phyloP scores from a whole-genome alignment of 2,888 invertebrate species.

The Pherbina coryleti region DNA sequence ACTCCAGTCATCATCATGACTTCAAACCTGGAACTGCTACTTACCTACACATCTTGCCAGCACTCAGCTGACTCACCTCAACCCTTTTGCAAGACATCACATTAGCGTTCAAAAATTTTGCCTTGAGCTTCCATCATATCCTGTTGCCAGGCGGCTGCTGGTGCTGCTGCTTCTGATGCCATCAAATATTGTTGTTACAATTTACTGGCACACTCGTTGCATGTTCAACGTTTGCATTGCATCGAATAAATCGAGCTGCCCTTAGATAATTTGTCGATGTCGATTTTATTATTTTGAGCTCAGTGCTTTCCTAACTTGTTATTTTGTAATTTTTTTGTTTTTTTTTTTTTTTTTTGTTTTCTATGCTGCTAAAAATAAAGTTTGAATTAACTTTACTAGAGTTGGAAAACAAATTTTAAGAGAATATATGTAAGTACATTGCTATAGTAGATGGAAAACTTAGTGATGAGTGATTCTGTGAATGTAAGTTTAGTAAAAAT shows the following conservation, averaged over 20 bases:
- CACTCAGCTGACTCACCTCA: no score
- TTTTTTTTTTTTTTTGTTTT: not conserved
- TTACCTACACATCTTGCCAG: no score
- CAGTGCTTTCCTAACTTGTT: no score
- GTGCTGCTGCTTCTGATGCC: not conserved
- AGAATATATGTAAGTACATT: no score
- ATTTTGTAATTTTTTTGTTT: not conserved
- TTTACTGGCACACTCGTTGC: conserved; percentile 21
- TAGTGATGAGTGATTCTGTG: no score
- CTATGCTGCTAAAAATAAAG: not conserved
- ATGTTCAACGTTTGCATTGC: conserved; percentile 16
- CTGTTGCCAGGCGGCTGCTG: not conserved
- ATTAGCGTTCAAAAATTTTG: no score
- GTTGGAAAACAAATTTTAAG: not conserved
- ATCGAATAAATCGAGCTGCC: not conserved
- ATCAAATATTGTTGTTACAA: conserved; percentile 10
- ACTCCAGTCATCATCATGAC: no score
- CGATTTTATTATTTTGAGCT: not conserved
- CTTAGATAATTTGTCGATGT: conserved; percentile 20
- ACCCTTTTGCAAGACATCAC: no score
- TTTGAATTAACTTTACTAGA: not conserved
- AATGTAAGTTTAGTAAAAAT: no score
- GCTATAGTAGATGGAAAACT: no score
- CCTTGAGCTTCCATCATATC: no score
- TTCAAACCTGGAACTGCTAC: no score